These are phyloP conservation scores for Acropora tenuis DNA, from an alignment of 64 coral and sea anemone genomes.

Conservation along the genomic window DNA sequence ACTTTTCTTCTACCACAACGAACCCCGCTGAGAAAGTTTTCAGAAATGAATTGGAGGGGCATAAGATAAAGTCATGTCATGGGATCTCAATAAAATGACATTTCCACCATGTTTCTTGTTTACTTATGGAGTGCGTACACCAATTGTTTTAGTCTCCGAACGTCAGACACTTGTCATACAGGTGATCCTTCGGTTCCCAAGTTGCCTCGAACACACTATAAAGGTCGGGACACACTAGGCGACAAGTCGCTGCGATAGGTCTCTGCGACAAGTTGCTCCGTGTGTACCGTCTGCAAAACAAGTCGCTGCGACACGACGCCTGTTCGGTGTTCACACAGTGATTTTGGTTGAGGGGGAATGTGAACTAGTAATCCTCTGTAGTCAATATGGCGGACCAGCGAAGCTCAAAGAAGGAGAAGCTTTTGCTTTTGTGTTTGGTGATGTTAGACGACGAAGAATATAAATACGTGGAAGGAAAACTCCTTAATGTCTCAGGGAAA, in stretches of 20 bases:
- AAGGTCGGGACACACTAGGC: no score
- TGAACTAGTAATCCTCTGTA: background rate
- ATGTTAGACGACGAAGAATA: slow-evolving; percentile 14
- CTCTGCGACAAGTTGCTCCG: no score
- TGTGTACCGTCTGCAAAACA: no score
- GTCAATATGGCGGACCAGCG: background rate
- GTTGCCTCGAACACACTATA: no score
- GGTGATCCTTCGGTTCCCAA: no score
- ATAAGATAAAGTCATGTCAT: slow-evolving; percentile 23
- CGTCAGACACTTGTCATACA: no score
- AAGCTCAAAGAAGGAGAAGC: background rate
- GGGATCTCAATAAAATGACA: background rate
- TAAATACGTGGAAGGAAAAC: background rate
- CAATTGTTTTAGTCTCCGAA: background rate
- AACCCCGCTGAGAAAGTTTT: background rate
- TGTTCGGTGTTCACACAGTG: background rate
- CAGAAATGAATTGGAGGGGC: slow-evolving; percentile 20
- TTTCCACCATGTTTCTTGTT: background rate
- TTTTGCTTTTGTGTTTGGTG: slow-evolving; percentile 2
- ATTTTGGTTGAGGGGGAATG: background rate
- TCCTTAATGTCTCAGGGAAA: no score
- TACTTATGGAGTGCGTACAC: background rate
- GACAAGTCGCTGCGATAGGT: no score
- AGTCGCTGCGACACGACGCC: background rate
- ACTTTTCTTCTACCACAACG: background rate